These are phyloP conservation scores for Thalassarche chlororhynchos DNA, from an alignment of 2,113 vertebrate species.

Conservation along the genomic window DNA sequence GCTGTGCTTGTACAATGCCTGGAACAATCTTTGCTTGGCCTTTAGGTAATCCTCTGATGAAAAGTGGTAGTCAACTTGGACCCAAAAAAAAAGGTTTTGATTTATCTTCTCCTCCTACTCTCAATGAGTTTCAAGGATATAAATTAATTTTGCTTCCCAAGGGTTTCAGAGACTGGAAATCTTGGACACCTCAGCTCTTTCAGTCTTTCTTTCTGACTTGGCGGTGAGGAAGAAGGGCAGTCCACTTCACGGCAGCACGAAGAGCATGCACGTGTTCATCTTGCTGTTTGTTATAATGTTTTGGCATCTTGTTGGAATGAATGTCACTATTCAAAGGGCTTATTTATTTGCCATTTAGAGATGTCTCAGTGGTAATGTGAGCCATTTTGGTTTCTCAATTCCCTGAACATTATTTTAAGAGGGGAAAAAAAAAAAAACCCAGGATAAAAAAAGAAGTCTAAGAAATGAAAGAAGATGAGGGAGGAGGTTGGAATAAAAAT, in stretches of 20 bases:
- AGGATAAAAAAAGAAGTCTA: conserved; percentile 1
- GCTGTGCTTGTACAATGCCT: not conserved
- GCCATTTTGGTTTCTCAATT: conserved; percentile 41
- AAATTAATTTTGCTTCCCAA: not conserved
- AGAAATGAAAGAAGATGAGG: conserved; percentile 13
- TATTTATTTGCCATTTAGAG: conserved; percentile 36
- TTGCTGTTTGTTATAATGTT: not conserved
- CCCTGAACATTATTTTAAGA: conserved; percentile 31
- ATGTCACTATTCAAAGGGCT: not conserved
- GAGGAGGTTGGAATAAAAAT: conserved; percentile 38
- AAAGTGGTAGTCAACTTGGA: not conserved
- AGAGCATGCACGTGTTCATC: not conserved
- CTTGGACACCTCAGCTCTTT: not conserved
- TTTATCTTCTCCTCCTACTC: not conserved
- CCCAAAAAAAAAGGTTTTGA: not conserved
- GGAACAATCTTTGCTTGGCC: not conserved
- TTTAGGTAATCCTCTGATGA: not conserved
- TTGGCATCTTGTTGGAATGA: not conserved
- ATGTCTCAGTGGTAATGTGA: not conserved
- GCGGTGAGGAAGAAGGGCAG: not conserved
- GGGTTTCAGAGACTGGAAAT: not conserved
- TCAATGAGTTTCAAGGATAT: not conserved
- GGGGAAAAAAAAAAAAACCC: not conserved
- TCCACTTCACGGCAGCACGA: not conserved
- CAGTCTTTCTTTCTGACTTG: not conserved